Percentiles rank a stretch among this genome's conserved stretches.
These are phyloP conservation scores for Stenodema calcarata DNA, from an alignment of 2,888 invertebrate genomes.

Conservation along the genomic window DNA sequence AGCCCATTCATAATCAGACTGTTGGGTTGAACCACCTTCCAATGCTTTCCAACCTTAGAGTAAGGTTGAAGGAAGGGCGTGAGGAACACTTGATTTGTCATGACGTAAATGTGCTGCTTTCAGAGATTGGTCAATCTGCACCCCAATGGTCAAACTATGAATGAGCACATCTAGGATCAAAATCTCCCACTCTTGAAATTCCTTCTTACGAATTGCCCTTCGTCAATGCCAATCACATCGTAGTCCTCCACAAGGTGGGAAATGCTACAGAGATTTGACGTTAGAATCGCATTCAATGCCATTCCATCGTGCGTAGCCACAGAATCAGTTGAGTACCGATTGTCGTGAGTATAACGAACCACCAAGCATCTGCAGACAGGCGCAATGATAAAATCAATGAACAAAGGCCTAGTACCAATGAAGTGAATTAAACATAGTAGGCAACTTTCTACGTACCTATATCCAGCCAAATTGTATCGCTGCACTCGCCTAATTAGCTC, in stretches of 20 bases:
- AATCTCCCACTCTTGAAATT: no score
- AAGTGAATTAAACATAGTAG: no score
- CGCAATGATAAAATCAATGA: not conserved
- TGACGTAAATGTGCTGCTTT: no score
- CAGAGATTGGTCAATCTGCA: no score
- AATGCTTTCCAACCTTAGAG: no score
- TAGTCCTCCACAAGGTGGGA: conserved; percentile 56
- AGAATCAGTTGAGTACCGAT: conserved; percentile 62
- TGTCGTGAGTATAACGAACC: conserved; percentile 65
- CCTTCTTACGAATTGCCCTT: conserved; percentile 68
- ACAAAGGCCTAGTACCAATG: no score
- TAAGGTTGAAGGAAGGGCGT: no score
- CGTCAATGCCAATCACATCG: conserved; percentile 68
- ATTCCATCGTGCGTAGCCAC: conserved; percentile 66
- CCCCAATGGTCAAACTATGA: no score
- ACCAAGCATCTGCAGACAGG: conserved; percentile 61
- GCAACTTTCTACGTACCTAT: conserved; percentile 57
- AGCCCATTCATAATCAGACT: no score
- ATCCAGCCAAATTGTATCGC: conserved; percentile 65
- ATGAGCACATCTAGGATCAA: no score
- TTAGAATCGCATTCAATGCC: conserved; percentile 62
- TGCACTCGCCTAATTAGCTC: conserved; percentile 66
- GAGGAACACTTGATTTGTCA: no score
- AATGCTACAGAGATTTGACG: conserved; percentile 59
- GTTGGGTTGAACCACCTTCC: no score